These are phyloP conservation scores for Harmothoe impar DNA, from an alignment of 2,888 invertebrate genomes.

Conservation along the genomic window DNA sequence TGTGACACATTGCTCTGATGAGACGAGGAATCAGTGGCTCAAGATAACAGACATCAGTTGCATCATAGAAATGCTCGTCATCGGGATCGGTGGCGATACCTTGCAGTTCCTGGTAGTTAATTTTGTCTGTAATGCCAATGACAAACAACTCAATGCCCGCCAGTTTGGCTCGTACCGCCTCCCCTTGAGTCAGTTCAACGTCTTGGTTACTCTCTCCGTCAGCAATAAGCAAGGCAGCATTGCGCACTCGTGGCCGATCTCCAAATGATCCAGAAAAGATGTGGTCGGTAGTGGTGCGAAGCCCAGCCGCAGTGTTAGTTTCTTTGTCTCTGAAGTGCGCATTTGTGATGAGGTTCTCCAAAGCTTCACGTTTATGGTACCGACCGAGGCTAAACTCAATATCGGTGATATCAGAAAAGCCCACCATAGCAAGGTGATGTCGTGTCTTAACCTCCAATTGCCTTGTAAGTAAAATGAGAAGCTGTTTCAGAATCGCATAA, in stretches of 20 bases:
- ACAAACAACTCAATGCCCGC: slow-evolving; percentile 54
- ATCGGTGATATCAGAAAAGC: not conserved
- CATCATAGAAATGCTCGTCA: slow-evolving; percentile 65
- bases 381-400: not conserved
- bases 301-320: not conserved
- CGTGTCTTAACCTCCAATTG: not conserved
- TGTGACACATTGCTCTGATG: slow-evolving; percentile 30
- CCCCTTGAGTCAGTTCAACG: slow-evolving; percentile 1
- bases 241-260: slow-evolving; percentile 63
- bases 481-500: not conserved
- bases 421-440: not conserved
- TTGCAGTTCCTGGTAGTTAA: slow-evolving; percentile 63
- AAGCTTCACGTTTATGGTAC: not conserved
- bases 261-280: slow-evolving; percentile 52
- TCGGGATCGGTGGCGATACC: slow-evolving; percentile 61
- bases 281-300: not conserved
- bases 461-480: not conserved
- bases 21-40: slow-evolving; percentile 41
- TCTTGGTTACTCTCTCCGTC: slow-evolving; percentile 64
- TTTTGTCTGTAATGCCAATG: slow-evolving; percentile 62
- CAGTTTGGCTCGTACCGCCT: slow-evolving; percentile 56
- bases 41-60: slow-evolving; percentile 61
- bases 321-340: not conserved
- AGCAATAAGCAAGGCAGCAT: slow-evolving; percentile 61
- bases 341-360: not conserved